phyloP scores from a whole-genome alignment of 2,797 vertebrate genomes.

The Cercopithecus mitis region DNA sequence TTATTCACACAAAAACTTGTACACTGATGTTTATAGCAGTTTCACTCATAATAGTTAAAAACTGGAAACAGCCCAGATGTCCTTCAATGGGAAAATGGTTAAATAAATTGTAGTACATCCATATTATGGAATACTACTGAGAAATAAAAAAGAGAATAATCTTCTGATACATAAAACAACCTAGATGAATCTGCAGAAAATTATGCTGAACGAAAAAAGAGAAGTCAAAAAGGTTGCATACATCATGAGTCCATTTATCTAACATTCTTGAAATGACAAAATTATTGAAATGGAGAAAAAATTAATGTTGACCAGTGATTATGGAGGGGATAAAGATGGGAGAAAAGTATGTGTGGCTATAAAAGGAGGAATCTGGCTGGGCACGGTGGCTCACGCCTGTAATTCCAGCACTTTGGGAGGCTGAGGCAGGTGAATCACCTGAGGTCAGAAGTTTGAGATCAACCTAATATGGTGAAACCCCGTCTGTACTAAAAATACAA shows the following conservation, averaged over 20 bases:
- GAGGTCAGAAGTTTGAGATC: no score
- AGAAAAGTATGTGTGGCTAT: background rate
- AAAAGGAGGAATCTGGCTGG: background rate
- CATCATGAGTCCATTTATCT: background rate
- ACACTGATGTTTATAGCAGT: background rate
- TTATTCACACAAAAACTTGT: background rate
- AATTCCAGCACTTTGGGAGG: no score
- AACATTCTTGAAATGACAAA: background rate
- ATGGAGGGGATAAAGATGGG: background rate
- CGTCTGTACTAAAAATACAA: no score
- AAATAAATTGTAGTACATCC: background rate
- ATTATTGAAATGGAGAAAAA: background rate
- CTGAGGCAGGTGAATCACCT: no score
- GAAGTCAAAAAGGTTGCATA: background rate
- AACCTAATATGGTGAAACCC: no score
- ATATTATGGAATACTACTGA: background rate
- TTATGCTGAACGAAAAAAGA: background rate
- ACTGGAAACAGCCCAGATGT: background rate
- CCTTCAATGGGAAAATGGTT: background rate
- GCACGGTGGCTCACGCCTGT: no score
- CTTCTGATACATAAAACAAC: background rate
- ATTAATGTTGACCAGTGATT: background rate
- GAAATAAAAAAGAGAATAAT: background rate
- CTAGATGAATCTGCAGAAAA: background rate
- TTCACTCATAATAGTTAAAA: background rate